These are phyloP conservation scores for Pammene fasciana DNA, from an alignment of 2,888 invertebrate species.

Conservation along the genomic window DNA sequence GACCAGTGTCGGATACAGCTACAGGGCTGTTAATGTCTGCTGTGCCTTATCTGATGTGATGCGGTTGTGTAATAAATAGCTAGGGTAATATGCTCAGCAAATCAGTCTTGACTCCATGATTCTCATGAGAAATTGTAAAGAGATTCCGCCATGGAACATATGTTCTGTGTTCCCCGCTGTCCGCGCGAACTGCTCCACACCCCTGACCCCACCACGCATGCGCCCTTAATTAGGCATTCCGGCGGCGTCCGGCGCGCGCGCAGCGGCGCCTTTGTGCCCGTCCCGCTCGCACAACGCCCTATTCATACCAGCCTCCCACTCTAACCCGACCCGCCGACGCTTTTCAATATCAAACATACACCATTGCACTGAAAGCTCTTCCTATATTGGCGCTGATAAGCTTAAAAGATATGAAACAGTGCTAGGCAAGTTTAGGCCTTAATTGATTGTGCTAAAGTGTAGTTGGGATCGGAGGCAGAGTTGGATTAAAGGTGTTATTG, in stretches of 20 bases:
- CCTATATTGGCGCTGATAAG: constrained; percentile 55
- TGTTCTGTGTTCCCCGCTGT: constrained; percentile 21
- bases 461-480: constrained; percentile 41
- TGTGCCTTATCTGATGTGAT: no score
- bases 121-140: no score
- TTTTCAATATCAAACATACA: constrained; percentile 74
- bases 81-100: no score
- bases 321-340: constrained; percentile 50
- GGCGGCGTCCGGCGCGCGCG: constrained; percentile 78
- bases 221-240: constrained; percentile 83
- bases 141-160: no score
- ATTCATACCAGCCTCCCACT: constrained; percentile 65
- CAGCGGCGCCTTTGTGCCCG: constrained; percentile 78
- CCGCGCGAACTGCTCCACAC: constrained; percentile 46
- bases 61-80: no score
- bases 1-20: no score
- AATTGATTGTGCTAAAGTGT: constrained; percentile 43
- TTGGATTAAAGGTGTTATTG: constrained; percentile 77
- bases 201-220: constrained; percentile 70
- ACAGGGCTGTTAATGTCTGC: no score
- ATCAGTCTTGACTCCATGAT: no score
- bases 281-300: constrained; percentile 78
- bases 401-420: constrained; percentile 52
- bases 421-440: constrained; percentile 46
- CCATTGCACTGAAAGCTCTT: constrained; percentile 55